Percentiles rank a stretch among this genome's conserved stretches.
These are phyloP conservation scores for Ochropleura leucogaster DNA, from an alignment of 2,888 invertebrate species.

Conservation along the genomic window DNA sequence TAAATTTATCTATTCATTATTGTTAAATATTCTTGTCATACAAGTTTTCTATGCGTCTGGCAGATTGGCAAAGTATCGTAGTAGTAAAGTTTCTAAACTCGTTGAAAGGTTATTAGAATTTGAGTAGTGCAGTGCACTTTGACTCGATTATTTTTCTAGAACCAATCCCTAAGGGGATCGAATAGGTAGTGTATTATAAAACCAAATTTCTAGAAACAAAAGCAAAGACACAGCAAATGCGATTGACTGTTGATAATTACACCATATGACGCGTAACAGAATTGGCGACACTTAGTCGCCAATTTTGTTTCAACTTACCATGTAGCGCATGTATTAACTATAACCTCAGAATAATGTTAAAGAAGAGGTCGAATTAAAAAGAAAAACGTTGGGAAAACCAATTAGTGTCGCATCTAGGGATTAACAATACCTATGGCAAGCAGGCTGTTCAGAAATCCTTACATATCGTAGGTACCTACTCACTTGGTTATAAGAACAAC, in stretches of 20 bases:
- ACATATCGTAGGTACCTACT: too few species aligned
- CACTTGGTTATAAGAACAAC: too few species aligned
- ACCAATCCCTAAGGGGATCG: background rate
- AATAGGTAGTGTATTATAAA: background rate
- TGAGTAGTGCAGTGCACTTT: background rate
- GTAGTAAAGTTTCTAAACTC: background rate
- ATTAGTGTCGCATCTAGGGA: too few species aligned
- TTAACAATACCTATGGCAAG: too few species aligned
- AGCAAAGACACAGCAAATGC: background rate
- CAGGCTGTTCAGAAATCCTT: too few species aligned
- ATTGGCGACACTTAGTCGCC: background rate
- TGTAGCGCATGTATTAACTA: too few species aligned
- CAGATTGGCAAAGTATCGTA: background rate
- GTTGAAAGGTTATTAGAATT: background rate
- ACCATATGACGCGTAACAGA: background rate
- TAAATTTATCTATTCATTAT: background rate
- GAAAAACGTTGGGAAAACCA: background rate
- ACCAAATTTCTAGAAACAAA: background rate
- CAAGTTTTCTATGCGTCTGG: background rate
- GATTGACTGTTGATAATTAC: background rate
- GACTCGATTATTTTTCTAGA: background rate
- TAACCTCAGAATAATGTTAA: slow-evolving; percentile 2
- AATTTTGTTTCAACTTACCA: background rate
- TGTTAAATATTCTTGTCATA: background rate
- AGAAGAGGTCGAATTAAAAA: slow-evolving; percentile 5